These are phyloP conservation scores for Craseonycteris thonglongyai DNA, from an alignment of 2,113 vertebrate genomes.

Conservation along the genomic window DNA sequence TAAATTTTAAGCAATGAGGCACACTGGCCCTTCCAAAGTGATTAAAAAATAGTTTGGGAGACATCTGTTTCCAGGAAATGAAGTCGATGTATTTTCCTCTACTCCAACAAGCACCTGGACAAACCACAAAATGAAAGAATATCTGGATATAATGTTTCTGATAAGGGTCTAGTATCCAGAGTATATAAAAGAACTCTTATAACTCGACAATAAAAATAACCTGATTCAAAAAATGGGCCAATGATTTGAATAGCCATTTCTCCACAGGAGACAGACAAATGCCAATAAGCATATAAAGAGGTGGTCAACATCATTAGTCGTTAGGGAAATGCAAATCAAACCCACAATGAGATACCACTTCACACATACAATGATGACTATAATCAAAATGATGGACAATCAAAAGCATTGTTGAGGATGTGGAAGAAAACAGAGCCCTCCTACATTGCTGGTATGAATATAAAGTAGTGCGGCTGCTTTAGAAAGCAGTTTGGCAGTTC, in stretches of 20 bases:
- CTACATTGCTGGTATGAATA: neutral
- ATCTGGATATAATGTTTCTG: conserved; percentile 35
- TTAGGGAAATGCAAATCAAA: conserved; percentile 23
- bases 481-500: neutral
- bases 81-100: neutral
- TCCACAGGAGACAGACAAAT: neutral
- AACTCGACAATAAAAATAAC: conserved; percentile 4
- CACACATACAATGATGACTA: neutral
- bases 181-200: conserved; percentile 15
- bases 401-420: neutral
- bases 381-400: neutral
- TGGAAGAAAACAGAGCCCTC: neutral
- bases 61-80: conserved; percentile 14
- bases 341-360: neutral
- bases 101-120: neutral
- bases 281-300: neutral
- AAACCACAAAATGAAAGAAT: neutral
- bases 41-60: conserved; percentile 7
- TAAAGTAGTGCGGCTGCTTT: neutral
- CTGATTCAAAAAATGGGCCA: conserved; percentile 2
- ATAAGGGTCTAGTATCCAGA: neutral
- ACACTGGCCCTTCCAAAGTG: neutral
- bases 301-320: neutral
- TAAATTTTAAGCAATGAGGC: conserved; percentile 12
- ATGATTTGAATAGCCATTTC: neutral